Percentiles rank a stretch among this genome's conserved stretches.
These are phyloP conservation scores for Calyptomena viridis DNA, from an alignment of 2,113 vertebrate species.

Conservation along the genomic window DNA sequence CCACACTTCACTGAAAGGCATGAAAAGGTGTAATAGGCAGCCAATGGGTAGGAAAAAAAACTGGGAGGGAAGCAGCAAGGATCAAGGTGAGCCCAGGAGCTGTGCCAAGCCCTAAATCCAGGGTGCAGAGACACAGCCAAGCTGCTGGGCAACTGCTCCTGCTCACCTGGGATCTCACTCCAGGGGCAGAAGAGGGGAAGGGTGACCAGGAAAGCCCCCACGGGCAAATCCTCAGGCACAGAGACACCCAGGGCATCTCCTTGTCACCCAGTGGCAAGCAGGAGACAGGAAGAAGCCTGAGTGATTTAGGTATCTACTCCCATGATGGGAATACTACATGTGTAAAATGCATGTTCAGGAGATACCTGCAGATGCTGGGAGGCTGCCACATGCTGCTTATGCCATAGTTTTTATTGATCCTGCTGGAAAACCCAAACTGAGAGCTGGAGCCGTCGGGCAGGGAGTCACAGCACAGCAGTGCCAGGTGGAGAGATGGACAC, in stretches of 20 bases:
- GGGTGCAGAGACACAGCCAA: not conserved
- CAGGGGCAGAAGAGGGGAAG: not conserved
- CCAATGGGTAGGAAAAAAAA: not conserved
- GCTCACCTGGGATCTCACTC: not conserved
- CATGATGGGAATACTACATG: not conserved
- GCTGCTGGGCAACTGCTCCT: not conserved
- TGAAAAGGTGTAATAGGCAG: not conserved
- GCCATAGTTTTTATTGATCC: not conserved
- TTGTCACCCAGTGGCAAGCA: not conserved
- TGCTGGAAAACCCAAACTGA: not conserved
- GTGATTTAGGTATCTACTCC: not conserved
- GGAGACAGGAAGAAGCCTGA: not conserved
- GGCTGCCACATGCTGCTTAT: not conserved
- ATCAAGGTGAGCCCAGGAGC: not conserved
- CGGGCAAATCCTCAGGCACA: not conserved
- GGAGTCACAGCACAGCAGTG: not conserved
- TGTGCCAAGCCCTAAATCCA: not conserved
- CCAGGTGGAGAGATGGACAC: not conserved
- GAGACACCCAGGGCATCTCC: not conserved
- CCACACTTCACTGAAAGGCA: not conserved
- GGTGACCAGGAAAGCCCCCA: not conserved
- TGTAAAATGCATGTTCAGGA: not conserved
- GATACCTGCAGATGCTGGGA: not conserved
- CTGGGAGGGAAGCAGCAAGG: not conserved
- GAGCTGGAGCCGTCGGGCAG: not conserved